phyloP scores from a whole-genome alignment of 2,888 invertebrate species.

The Actias luna region DNA sequence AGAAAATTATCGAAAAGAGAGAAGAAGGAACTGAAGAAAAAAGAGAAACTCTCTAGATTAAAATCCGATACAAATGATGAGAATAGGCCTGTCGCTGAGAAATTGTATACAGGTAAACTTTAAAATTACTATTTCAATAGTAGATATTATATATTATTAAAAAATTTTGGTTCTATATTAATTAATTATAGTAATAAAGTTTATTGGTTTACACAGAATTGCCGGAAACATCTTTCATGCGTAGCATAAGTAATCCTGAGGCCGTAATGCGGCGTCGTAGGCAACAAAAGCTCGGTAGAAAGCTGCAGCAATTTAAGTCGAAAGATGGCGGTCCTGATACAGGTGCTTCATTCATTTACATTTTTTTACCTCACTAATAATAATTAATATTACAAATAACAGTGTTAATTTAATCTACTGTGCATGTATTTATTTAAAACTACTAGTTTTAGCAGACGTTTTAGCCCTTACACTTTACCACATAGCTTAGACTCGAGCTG shows the following conservation, averaged over 20 bases:
- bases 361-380: neutral
- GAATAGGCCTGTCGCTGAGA: constrained; percentile 92
- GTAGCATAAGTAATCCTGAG: constrained; percentile 99
- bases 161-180: no score
- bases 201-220: constrained; percentile 83
- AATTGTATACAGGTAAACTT: constrained; percentile 92
- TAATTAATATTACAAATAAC: neutral
- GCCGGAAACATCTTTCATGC: constrained; percentile 98
- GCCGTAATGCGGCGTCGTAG: constrained; percentile 98
- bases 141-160: no score
- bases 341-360: constrained; percentile 54
- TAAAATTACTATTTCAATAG: no score
- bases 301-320: constrained; percentile 96
- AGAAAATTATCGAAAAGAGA: constrained; percentile 98
- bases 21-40: constrained; percentile 98
- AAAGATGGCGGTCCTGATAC: constrained; percentile 98
- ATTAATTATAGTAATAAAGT: neutral
- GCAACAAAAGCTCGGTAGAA: constrained; percentile 97
- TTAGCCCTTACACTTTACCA: no score
- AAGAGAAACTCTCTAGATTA: constrained; percentile 91
- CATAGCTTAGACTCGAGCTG: no score
- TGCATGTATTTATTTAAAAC: no score
- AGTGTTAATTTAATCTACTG: no score
- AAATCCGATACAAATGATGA: constrained; percentile 86
- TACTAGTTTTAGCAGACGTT: no score